Base-by-base conservation (phyloP, 2,888 invertebrate species). In the Coronaproctus castanopsis region DNA sequence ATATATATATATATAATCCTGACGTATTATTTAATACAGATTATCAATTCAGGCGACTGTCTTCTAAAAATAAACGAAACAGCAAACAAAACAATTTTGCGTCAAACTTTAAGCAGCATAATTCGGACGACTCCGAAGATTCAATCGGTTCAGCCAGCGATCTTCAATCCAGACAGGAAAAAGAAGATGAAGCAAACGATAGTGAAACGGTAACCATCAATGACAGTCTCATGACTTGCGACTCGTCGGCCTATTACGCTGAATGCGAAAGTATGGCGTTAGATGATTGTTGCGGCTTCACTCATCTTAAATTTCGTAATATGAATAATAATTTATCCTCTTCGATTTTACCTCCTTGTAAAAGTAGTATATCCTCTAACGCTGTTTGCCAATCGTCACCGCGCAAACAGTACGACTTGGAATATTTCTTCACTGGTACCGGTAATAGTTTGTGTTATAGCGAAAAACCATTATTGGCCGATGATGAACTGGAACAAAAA, bases 91-190 rank as follows among this genome's bases (percentile, higher is more conserved):
- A n/a, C n/a, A n/a, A n/a, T n/a, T n/a, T n/a, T n/a, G n/a, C 36
- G 36, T 36, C 14, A 5, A 14, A 36, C 14, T 36, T 36, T 36
- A 36, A 36, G 14, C 36, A 5, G 36, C n/a, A n/a, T 48, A 59
- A 58, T 5, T 59, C 54, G 57, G 63, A 59, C 59, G 60, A 36
- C 54, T 79, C 80, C 36, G 80, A 79, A 54, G 81, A 82, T 66
- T 82, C 83, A 0, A 83, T 83, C 61, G 83, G 83, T 3, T 83
- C 83, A 0, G 83, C 82, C 0, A 81, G 81, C 66, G 84, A 84
- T 71, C 71, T 83, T 57, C 76, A 80, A 55, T 78, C 77, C 61
- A 75, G 76, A 59, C 75, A 76, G 57, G 69, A 70, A 36, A 72
- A 72, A 24, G 77, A 75, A 59, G 75, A 75, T 60, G 73, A 75